Evolutionary conservation across 2,888 invertebrate genomes (phyloP).

Genomic region (Ecliptopera silaceata): DNA sequence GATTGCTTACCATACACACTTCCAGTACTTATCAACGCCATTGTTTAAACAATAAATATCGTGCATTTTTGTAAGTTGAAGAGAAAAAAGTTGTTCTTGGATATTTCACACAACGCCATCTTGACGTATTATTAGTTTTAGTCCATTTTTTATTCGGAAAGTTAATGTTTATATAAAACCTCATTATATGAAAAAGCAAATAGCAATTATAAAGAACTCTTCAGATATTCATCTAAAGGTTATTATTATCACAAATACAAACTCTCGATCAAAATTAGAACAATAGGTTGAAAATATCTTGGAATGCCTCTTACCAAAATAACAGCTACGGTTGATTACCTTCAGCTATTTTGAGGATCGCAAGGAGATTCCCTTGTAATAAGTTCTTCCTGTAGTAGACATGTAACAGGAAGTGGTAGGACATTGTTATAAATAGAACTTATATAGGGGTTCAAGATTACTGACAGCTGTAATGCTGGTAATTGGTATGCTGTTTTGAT

Average conservation of each 20-base stretch:
- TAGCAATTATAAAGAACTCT: no score
- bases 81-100: no score
- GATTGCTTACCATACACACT: conserved; percentile 28
- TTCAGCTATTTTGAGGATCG: conserved; percentile 20
- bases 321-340: conserved; percentile 8
- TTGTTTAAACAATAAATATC: conserved; percentile 20
- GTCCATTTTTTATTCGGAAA: no score
- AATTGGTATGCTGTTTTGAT: neutral
- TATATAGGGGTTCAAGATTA: conserved; percentile 18
- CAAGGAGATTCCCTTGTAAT: conserved; percentile 19
- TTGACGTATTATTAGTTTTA: no score
- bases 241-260: neutral
- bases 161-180: no score
- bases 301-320: conserved; percentile 6
- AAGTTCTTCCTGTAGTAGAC: conserved; percentile 21
- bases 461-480: neutral
- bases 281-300: neutral
- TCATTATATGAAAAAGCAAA: no score
- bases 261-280: neutral
- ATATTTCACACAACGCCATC: no score
- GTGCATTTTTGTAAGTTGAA: conserved; percentile 1
- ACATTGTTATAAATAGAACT: conserved; percentile 23
- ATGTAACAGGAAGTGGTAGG: conserved; percentile 25
- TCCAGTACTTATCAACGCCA: conserved; percentile 27
- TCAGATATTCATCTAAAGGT: no score